Percentiles rank a stretch among this genome's conserved stretches.
Evolutionary conservation across 2,113 vertebrate genomes (phyloP).

Genomic region (Vulpes vulpes): DNA sequence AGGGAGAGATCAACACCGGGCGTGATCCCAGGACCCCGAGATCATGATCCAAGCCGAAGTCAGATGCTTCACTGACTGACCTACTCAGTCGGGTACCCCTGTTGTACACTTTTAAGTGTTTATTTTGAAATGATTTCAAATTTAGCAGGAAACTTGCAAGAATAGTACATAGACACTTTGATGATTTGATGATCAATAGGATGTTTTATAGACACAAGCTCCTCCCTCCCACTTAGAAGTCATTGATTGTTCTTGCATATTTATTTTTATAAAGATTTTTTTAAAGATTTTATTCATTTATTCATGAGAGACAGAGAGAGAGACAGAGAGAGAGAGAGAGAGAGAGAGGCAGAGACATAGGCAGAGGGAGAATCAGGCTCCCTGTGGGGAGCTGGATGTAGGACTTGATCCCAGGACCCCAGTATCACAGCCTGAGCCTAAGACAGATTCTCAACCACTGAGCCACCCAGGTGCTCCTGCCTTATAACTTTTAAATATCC

Average conservation of each 20-base stretch:
- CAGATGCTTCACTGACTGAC: not conserved
- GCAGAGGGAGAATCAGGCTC: no score
- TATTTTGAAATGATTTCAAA: constrained; percentile 34
- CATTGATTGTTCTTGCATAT: not conserved
- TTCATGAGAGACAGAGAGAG: no score
- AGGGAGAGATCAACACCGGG: not conserved
- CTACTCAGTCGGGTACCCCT: not conserved
- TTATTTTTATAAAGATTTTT: not conserved
- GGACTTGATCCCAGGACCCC: no score
- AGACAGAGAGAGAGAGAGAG: no score
- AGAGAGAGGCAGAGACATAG: no score
- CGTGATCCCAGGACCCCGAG: not conserved
- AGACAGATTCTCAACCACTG: no score
- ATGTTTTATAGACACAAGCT: not conserved
- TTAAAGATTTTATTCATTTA: no score
- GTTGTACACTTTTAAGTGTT: not conserved
- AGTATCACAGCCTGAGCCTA: no score
- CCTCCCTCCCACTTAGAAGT: not conserved
- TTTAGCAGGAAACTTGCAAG: not conserved
- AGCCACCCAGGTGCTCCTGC: no score
- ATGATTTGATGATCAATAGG: not conserved
- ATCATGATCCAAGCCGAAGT: not conserved
- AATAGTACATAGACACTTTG: not conserved
- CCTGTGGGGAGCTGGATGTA: no score
- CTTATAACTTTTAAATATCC: not conserved